These are phyloP conservation scores for Saimiri boliviensis DNA, from an alignment of 2,113 vertebrate genomes.

Conservation along the genomic window DNA sequence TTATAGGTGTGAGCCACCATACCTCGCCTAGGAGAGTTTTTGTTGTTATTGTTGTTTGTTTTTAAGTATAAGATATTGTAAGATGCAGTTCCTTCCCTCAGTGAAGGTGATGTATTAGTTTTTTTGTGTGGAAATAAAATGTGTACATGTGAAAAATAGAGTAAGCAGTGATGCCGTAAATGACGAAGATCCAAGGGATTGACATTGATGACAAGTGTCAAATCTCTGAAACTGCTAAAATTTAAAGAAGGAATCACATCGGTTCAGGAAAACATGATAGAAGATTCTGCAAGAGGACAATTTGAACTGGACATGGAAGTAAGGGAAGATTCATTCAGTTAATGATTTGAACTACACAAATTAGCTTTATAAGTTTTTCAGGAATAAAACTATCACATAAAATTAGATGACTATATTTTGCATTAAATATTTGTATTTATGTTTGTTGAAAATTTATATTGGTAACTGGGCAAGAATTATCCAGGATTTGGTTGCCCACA, in stretches of 20 bases:
- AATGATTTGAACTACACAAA: neutral
- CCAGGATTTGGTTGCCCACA: neutral
- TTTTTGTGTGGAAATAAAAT: slow-evolving; percentile 12
- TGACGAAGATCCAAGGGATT: neutral
- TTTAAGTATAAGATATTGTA: neutral
- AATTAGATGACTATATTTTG: neutral
- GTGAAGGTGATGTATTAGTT: neutral
- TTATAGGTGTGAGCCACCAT: too few relatives aligned
- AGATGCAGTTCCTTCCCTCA: neutral
- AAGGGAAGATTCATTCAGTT: neutral
- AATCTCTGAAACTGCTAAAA: neutral
- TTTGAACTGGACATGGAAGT: neutral
- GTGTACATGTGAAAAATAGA: neutral
- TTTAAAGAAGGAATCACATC: neutral
- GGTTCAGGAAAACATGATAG: neutral
- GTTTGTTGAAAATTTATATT: neutral
- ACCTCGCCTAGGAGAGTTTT: too few relatives aligned
- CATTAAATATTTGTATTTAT: neutral
- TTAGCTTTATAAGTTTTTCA: slow-evolving; percentile 1
- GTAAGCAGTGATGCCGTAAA: neutral
- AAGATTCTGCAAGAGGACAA: neutral
- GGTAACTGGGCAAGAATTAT: neutral
- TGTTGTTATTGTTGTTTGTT: neutral
- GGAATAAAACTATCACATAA: neutral
- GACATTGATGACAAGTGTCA: neutral